Evolutionary conservation across 2,888 invertebrate species (phyloP).

Genomic region (Stenichneumon culpator): DNA sequence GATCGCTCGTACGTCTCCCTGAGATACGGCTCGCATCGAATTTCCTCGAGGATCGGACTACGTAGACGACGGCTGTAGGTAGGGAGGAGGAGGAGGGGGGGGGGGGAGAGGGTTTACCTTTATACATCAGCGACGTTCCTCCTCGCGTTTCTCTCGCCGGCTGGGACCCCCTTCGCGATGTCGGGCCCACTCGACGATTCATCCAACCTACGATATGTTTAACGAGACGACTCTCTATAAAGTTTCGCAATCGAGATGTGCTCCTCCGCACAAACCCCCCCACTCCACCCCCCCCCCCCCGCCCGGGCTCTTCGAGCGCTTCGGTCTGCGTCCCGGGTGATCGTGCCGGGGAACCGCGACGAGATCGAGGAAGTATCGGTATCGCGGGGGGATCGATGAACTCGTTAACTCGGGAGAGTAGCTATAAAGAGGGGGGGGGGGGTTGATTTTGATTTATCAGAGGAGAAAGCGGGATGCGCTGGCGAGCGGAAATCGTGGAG

Average conservation of each 20-base stretch:
- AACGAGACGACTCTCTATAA: slow-evolving; percentile 47
- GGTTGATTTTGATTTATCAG: slow-evolving; percentile 18
- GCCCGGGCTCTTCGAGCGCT: no score
- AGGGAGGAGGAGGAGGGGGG: slow-evolving; percentile 14
- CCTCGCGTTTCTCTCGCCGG: slow-evolving; percentile 32
- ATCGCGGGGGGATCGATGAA: slow-evolving; percentile 38
- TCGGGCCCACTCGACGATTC: slow-evolving; percentile 24
- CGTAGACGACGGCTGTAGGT: slow-evolving; percentile 62
- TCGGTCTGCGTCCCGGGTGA: not conserved
- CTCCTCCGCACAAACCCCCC: not conserved
- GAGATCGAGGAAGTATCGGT: slow-evolving; percentile 50
- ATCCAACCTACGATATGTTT: slow-evolving; percentile 49
- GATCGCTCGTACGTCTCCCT: slow-evolving; percentile 78
- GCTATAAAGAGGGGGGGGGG: not conserved
- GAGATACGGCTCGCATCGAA: slow-evolving; percentile 78
- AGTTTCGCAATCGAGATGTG: slow-evolving; percentile 46
- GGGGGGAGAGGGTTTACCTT: slow-evolving; percentile 2
- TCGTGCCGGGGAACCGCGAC: slow-evolving; percentile 2
- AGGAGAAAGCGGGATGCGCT: slow-evolving; percentile 9
- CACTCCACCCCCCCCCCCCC: not conserved
- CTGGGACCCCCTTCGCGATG: slow-evolving; percentile 10
- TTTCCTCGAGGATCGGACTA: slow-evolving; percentile 71
- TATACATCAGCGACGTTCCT: slow-evolving; percentile 5
- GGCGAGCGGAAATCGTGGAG: not conserved
- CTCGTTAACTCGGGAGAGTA: slow-evolving; percentile 29